Evolutionary conservation across 1,140 invertebrate species (phyloP).

Genomic region (Radopholus similis): DNA sequence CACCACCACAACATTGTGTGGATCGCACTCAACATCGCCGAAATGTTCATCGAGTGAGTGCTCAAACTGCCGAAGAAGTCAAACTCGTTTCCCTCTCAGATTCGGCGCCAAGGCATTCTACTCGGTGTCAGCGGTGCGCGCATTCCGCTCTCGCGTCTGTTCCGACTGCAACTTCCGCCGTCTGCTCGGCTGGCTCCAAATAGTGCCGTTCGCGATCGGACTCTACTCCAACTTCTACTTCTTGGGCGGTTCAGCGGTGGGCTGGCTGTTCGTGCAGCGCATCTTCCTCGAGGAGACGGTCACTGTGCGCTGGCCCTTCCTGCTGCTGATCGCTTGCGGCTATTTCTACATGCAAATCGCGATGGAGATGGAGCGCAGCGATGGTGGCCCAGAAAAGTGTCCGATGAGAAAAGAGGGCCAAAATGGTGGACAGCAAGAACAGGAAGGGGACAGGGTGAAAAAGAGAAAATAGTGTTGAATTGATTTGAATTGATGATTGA

Average conservation of each 20-base stretch:
- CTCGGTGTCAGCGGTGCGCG: conserved; percentile 36
- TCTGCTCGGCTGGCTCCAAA: conserved; percentile 51
- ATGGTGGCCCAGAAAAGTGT: conserved; percentile 7
- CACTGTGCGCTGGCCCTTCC: conserved; percentile 55
- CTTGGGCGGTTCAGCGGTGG: conserved; percentile 53
- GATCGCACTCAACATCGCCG: conserved; percentile 55
- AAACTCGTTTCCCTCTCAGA: background rate
- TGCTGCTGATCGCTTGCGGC: conserved; percentile 51
- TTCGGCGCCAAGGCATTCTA: conserved; percentile 50
- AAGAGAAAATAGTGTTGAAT: background rate
- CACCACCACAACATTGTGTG: conserved; percentile 59
- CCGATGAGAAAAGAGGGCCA: background rate
- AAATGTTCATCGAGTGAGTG: conserved; percentile 51
- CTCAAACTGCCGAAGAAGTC: background rate
- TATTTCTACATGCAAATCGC: conserved; percentile 54
- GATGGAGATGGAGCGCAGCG: conserved; percentile 26
- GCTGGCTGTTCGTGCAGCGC: conserved; percentile 53
- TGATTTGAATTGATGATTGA: too few relatives aligned
- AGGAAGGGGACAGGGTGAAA: background rate
- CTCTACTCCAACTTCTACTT: conserved; percentile 60
- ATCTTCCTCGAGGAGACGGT: conserved; percentile 59
- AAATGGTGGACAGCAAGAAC: background rate
- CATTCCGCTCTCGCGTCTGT: conserved; percentile 40
- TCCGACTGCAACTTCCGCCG: conserved; percentile 51
- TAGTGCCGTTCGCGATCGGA: conserved; percentile 58